Conservation (phyloP, 2,797 vertebrate genomes). For the Lindbergichthys nudifrons region DNA sequence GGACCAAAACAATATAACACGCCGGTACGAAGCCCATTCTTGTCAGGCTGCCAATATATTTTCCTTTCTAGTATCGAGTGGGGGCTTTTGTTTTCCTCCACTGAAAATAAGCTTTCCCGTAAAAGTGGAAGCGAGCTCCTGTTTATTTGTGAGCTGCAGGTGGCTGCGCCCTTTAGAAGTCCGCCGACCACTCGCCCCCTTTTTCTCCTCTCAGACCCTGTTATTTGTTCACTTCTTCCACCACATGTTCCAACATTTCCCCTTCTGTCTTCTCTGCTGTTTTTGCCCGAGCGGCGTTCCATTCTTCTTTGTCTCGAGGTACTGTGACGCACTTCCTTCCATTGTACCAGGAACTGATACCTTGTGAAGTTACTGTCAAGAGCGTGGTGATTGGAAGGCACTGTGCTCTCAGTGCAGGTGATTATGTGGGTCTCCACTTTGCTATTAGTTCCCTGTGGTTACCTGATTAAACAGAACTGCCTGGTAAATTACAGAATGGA, state of each 20-base stretch:
- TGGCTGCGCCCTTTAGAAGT: slow-evolving; percentile 67
- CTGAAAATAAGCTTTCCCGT: slow-evolving; percentile 66
- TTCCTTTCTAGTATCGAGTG: slow-evolving; percentile 64
- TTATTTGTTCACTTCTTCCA: slow-evolving; percentile 84
- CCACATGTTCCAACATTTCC: slow-evolving; percentile 72
- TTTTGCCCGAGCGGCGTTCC: slow-evolving; percentile 74
- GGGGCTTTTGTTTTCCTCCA: slow-evolving; percentile 61
- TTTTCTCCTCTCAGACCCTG: slow-evolving; percentile 63
- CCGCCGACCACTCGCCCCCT: slow-evolving; percentile 64
- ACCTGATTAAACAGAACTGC: slow-evolving; percentile 5
- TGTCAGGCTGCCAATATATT: slow-evolving; percentile 60
- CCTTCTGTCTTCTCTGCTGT: slow-evolving; percentile 65
- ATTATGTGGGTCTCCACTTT: slow-evolving; percentile 16
- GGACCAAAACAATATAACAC: slow-evolving; percentile 55
- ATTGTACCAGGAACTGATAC: slow-evolving; percentile 84
- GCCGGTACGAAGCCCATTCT: slow-evolving; percentile 34
- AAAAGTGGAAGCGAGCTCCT: slow-evolving; percentile 63
- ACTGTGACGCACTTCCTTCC: slow-evolving; percentile 87
- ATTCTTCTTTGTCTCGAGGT: slow-evolving; percentile 79
- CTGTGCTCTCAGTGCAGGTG: slow-evolving; percentile 32
- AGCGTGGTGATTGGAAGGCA: slow-evolving; percentile 48
- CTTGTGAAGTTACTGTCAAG: slow-evolving; percentile 70
- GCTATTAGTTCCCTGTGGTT: slow-evolving; percentile 6
- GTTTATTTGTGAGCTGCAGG: slow-evolving; percentile 68
- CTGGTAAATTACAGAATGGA: slow-evolving; percentile 37